A percentile compares a stretch with the other conserved stretches of the same genome.
phyloP scores from a whole-genome alignment of 2,113 vertebrate genomes.

The Ptilonorhynchus violaceus region DNA sequence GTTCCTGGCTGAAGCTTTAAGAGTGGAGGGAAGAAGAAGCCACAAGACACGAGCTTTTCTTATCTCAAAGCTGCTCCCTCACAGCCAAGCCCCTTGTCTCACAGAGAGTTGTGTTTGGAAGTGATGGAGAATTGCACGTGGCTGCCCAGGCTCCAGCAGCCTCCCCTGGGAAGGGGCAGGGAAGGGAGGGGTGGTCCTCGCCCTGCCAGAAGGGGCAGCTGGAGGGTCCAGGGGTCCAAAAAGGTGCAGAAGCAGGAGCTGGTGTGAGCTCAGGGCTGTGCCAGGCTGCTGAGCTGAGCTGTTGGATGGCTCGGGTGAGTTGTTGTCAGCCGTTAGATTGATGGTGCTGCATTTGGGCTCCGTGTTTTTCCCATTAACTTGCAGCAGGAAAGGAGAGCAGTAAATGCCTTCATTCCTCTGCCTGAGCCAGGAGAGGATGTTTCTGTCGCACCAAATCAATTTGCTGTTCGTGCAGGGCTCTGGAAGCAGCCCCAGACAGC shows the following conservation, averaged over 20 bases:
- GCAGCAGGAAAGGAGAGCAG: neutral
- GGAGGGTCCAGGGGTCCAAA: neutral
- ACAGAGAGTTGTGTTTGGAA: neutral
- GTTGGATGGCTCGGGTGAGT: neutral
- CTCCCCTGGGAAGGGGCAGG: neutral
- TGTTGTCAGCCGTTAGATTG: neutral
- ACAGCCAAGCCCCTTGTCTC: neutral
- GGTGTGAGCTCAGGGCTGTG: neutral
- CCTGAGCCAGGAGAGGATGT: neutral
- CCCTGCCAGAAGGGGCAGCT: neutral
- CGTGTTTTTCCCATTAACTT: neutral
- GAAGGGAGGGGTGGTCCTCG: neutral
- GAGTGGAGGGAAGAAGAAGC: neutral
- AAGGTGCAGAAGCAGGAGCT: neutral
- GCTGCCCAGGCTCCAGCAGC: neutral
- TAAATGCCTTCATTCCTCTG: neutral
- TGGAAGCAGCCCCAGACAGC: neutral
- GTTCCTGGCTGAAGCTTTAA: neutral
- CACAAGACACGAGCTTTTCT: neutral
- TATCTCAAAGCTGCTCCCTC: neutral
- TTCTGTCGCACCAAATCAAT: neutral
- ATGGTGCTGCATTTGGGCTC: fast-evolving
- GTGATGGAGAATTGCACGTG: neutral
- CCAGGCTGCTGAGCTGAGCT: neutral
- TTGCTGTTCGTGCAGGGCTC: neutral